phyloP scores from a whole-genome alignment of 2,113 vertebrate genomes.

The Antechinus stuartii region DNA sequence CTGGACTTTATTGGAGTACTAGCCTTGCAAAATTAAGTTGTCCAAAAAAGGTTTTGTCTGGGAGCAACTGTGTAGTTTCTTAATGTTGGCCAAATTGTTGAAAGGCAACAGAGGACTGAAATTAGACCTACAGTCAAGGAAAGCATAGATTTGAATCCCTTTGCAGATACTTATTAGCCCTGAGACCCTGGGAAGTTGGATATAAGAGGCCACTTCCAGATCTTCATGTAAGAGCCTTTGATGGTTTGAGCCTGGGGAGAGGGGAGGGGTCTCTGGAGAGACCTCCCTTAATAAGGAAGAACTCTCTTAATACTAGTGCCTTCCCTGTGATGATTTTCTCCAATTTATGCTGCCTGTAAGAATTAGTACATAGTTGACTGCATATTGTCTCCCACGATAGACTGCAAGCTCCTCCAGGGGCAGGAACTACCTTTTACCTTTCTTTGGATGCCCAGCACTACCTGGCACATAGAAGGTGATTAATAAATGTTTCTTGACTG shows the following conservation, averaged over 20 bases:
- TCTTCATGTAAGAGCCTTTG: not conserved
- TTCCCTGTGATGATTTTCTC: not conserved
- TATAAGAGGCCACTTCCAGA: not conserved
- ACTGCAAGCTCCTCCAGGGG: not conserved
- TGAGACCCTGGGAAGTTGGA: not conserved
- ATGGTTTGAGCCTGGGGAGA: not conserved
- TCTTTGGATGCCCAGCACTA: not conserved
- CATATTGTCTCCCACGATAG: not conserved
- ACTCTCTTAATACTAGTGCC: not conserved
- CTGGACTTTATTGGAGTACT: slow-evolving; percentile 73
- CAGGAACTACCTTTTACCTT: not conserved
- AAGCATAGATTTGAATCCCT: not conserved
- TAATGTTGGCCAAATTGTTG: slow-evolving; percentile 52
- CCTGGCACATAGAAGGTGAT: not conserved
- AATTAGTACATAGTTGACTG: not conserved
- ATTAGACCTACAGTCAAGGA: not conserved
- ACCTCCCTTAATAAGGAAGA: not conserved
- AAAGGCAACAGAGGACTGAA: not conserved
- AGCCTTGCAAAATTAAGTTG: slow-evolving; percentile 60
- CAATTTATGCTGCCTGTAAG: not conserved
- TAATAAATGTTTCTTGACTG: slow-evolving; percentile 39
- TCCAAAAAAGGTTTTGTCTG: slow-evolving; percentile 78
- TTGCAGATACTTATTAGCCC: not conserved
- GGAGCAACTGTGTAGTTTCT: slow-evolving; percentile 58
- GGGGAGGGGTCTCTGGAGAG: not conserved